These are phyloP conservation scores for Anoura caudifer DNA, from an alignment of 2,113 vertebrate species.

Conservation along the genomic window DNA sequence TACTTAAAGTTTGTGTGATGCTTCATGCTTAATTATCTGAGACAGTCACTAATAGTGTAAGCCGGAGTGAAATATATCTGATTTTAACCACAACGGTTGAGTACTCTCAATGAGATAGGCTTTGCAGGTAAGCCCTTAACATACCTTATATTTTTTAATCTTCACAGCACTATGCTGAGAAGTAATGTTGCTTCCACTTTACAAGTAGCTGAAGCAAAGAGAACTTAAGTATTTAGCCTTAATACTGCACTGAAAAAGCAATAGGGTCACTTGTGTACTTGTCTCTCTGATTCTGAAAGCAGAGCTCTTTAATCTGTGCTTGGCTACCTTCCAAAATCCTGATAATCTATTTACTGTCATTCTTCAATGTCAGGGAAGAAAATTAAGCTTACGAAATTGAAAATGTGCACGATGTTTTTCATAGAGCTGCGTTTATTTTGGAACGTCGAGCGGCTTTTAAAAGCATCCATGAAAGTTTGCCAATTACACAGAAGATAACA, in stretches of 20 bases:
- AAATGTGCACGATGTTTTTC: neutral
- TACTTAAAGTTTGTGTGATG: neutral
- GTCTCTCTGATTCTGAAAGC: neutral
- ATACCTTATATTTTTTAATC: neutral
- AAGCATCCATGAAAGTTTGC: slow-evolving; percentile 44
- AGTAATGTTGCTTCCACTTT: neutral
- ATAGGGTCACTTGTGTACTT: neutral
- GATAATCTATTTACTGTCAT: neutral
- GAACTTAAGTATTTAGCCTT: neutral
- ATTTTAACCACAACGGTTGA: neutral
- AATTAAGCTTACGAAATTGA: slow-evolving; percentile 20
- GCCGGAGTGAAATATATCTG: neutral
- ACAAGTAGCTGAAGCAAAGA: neutral
- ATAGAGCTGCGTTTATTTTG: slow-evolving; percentile 22
- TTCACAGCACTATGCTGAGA: neutral
- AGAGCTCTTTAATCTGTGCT: neutral
- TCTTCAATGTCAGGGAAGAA: slow-evolving; percentile 23
- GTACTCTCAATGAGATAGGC: neutral
- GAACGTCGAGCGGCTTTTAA: slow-evolving; percentile 35
- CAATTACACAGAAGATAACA: slow-evolving; percentile 52
- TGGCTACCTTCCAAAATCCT: neutral
- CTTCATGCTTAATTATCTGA: neutral
- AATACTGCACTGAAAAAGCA: neutral
- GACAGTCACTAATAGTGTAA: neutral
- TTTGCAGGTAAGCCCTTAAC: neutral